These are phyloP conservation scores for Timema cristinae DNA, from an alignment of 2,888 invertebrate species.

Conservation along the genomic window DNA sequence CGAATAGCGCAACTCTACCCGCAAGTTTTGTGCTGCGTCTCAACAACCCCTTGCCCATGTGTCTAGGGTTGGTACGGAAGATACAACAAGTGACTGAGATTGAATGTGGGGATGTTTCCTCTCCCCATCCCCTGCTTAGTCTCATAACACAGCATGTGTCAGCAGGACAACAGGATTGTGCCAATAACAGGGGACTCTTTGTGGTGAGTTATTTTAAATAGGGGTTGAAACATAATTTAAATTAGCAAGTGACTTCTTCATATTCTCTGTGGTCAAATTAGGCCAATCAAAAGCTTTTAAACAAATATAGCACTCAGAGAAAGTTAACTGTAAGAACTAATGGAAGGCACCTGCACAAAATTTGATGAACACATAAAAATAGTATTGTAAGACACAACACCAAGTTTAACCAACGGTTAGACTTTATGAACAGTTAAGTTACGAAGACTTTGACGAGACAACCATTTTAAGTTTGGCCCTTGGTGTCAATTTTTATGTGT, in stretches of 20 bases:
- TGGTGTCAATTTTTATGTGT: no score
- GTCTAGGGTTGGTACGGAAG: slow-evolving; percentile 66
- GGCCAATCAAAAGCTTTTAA: no score
- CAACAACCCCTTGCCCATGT: slow-evolving; percentile 82
- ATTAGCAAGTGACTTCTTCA: not conserved
- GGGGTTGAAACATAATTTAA: not conserved
- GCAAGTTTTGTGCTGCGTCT: slow-evolving; percentile 84
- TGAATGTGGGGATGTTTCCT: slow-evolving; percentile 53
- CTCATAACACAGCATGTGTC: slow-evolving; percentile 76
- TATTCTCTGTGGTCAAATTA: no score
- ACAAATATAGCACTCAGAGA: no score
- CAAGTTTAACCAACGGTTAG: no score
- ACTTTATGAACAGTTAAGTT: no score
- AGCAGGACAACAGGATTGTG: slow-evolving; percentile 66
- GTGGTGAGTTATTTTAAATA: slow-evolving; percentile 60
- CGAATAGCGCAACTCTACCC: slow-evolving; percentile 85
- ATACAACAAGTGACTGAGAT: slow-evolving; percentile 61
- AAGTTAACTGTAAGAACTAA: no score
- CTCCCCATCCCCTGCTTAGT: slow-evolving; percentile 63
- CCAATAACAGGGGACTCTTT: slow-evolving; percentile 73
- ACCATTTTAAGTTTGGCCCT: no score
- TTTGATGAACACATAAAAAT: no score
- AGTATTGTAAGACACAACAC: no score
- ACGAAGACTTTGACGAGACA: no score
- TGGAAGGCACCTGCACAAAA: no score